Percentiles rank a stretch among this genome's conserved stretches.
phyloP scores from a whole-genome alignment of 2,888 invertebrate genomes.

The Macaria notata region DNA sequence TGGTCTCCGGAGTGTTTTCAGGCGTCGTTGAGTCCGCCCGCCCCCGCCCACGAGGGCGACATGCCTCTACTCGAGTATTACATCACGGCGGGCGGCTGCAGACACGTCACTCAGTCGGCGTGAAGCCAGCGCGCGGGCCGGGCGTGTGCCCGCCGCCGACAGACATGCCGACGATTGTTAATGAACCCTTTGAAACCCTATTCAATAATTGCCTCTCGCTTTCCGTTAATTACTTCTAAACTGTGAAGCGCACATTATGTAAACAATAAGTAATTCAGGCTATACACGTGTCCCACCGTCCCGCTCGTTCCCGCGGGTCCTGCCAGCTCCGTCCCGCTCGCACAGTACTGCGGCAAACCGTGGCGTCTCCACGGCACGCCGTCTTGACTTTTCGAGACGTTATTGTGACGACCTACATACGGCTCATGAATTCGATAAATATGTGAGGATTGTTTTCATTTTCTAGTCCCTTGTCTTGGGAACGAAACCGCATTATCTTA shows the following conservation, averaged over 20 bases:
- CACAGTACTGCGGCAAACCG: constrained; percentile 72
- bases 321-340: constrained; percentile 48
- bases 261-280: constrained; percentile 20
- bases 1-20: constrained; percentile 36
- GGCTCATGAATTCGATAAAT: constrained; percentile 35
- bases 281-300: constrained; percentile 12
- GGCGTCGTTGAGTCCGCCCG: constrained; percentile 42
- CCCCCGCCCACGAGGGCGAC: constrained; percentile 28
- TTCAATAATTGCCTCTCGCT: constrained; percentile 7
- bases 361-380: constrained; percentile 57
- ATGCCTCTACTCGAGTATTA: constrained; percentile 30
- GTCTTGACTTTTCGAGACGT: constrained; percentile 40
- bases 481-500: too few species aligned
- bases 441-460: constrained; percentile 24
- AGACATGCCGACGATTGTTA: neutral
- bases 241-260: constrained; percentile 17
- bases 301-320: constrained; percentile 1
- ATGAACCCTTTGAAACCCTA: constrained; percentile 1
- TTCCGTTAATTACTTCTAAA: constrained; percentile 4
- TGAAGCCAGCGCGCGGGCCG: constrained; percentile 32
- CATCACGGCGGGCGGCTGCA: constrained; percentile 21
- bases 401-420: constrained; percentile 35
- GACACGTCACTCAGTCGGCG: constrained; percentile 49
- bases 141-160: constrained; percentile 22
- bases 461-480: neutral